Base-by-base conservation (phyloP, 2,113 vertebrate species). In the Tenebrosternarchus preto region DNA sequence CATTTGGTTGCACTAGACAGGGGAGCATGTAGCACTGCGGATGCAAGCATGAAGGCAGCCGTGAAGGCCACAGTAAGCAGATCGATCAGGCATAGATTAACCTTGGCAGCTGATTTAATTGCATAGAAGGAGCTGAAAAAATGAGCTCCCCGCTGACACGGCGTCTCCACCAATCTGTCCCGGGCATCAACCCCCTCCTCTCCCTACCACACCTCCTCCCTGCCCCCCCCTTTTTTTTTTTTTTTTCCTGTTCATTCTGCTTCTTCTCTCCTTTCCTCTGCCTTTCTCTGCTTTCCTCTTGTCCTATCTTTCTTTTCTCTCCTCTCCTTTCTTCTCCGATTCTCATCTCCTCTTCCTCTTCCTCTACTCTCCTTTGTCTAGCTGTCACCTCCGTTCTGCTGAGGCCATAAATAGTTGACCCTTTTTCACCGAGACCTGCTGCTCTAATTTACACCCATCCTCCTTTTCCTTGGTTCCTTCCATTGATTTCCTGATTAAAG, bases 41-140 rank as follows among this genome's bases (percentile, higher is more conserved):
- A 53, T 33, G 4, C n/a, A 56, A 64, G 39, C 70, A 67, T 43
- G 78, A 72, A 69, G 5, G 77, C 39, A 50, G 20, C 19, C 24
- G 19, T 71, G 55, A 66, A 55, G 59, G 27, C 78, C 59, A 55
- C 60, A 59, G 64, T 64, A 61, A 73, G 72, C 80, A 60, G 67
- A 82, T 82, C 77, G 76, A 85, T 82, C 83, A 82, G 76, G 25
- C 57, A 73, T 82, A 57, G 76, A 82, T 82, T 72, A 73, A 76
- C 80, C 76, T 80, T 76, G 73, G 67, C 72, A 76, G 80, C 50
- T 82, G 73, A 76, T 85, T 82, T 72, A 85, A 82, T 85, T 85
- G 63, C 25, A 50, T 25, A 60, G 39, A 69, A 70, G 72, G 73
- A 76, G 46, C 60, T 80, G 60, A 74, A 74, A 80, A 80, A 67